Evolutionary conservation across 1,140 invertebrate species (phyloP), one percentile per base, ranked within the genome.

Genomic region (Procambarus clarkii): DNA sequence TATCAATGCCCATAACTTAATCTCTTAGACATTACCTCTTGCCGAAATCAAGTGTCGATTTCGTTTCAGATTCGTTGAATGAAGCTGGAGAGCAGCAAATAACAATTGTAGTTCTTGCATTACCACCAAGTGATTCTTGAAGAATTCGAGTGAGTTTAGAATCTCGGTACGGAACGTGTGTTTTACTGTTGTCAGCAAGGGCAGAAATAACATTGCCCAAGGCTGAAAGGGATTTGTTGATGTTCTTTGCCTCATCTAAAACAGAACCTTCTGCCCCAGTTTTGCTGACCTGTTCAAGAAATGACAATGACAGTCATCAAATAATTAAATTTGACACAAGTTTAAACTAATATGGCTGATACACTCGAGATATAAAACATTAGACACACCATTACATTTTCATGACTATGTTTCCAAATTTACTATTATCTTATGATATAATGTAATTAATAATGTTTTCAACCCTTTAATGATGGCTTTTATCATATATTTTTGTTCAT

Each of bases 11-110:
- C 50, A 64, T 5, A 64, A 64, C 60, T 5, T 11, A 2, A 18
- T 21, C 1, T 64, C 60, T 64, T 74, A 21, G 15, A 74, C 21
- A 74, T 93, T 94, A 97, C 97, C 97, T 96, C 95, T 97, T 97
- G 94, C 99, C 99, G 95, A 99, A 99, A 94, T 99, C 98, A 13
- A 99, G 95, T 3, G 99, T 99, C 8, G 99, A 99, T 94, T 99
- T 99, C 0, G 99, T 99, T 96, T 99, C 99, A 60, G 98, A 97
- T 95, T 99, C 99, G 94, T 99, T 99, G 94, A 98, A 99, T 78
- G 98, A 99, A 34, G 99, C 99, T 24, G 99, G 99, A 0, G 99
- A 99, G 95, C 98, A 99, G 95, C 99, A 99, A 94, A 99, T 99
- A 88, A 99, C 98, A 94, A 99, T 99, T 11, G 99, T 99, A 50